Conservation (phyloP, 2,113 vertebrate genomes). For the Glaucomys volans region DNA sequence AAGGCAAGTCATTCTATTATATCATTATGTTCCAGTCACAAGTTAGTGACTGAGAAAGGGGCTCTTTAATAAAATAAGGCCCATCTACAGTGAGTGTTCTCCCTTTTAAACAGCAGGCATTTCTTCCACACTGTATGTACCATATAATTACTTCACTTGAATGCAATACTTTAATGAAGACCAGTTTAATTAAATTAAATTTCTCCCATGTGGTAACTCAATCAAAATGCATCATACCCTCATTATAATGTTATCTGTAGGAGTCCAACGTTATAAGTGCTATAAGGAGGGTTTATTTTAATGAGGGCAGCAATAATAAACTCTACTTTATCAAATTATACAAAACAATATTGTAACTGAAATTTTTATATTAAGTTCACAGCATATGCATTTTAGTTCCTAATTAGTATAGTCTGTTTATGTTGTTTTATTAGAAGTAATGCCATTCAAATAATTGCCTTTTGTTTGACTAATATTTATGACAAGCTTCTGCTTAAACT, state of each 20-base stretch:
- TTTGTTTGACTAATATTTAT: constrained; percentile 83
- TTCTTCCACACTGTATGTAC: constrained; percentile 82
- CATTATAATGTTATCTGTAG: constrained; percentile 89
- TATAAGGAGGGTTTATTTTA: constrained; percentile 85
- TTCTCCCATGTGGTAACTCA: constrained; percentile 88
- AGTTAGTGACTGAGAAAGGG: constrained; percentile 68
- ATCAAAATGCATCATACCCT: constrained; percentile 89
- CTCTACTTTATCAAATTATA: constrained; percentile 83
- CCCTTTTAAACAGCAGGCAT: constrained; percentile 81
- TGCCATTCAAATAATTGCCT: constrained; percentile 77
- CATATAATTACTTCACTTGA: constrained; percentile 88
- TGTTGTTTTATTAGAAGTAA: constrained; percentile 75
- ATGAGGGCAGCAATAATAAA: constrained; percentile 84
- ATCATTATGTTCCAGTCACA: not conserved
- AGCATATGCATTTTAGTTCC: constrained; percentile 76
- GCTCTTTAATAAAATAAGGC: constrained; percentile 66
- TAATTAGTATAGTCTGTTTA: constrained; percentile 82
- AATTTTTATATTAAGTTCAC: constrained; percentile 81
- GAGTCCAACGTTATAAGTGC: constrained; percentile 84
- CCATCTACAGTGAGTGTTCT: constrained; percentile 68
- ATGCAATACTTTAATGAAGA: constrained; percentile 90
- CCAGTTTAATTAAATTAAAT: constrained; percentile 91
- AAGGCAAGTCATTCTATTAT: not conserved
- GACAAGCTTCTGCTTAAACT: constrained; percentile 66
- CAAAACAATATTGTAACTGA: constrained; percentile 80